Evolutionary conservation across 2,797 vertebrate genomes (phyloP), one percentile per base, ranked within the genome.

Genomic region (Nannoperca obscura): DNA sequence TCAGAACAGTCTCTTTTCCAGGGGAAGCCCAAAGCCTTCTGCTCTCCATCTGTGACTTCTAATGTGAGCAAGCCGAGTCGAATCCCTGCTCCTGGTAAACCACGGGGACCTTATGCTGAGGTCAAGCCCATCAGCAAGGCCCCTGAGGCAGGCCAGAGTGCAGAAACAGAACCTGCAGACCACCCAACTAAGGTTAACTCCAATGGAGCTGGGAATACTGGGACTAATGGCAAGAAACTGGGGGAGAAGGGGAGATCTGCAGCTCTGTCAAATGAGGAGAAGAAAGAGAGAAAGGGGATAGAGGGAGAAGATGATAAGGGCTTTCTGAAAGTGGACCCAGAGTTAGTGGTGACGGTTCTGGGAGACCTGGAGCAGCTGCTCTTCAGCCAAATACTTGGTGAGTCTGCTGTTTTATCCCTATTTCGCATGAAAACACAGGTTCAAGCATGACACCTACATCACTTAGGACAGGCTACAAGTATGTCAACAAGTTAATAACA

Each of bases 331-430:
- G 98, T 99, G 95, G 97, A 99, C 72, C 97, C 98, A 7, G 97
- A 99, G 92, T 94, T 99, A 62, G 98, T 99, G 89, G 98, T 99
- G 87, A 99, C 98, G 0, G 98, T 99, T 81, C 94, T 99, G 88
- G 98, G 98, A 0, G 98, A 99, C 91, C 92, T 99, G 91, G 98
- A 99, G 89, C 98, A 99, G 95, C 96, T 99, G 42, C 97, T 99
- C 55, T 99, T 99, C 96, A 99, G 97, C 92, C 97, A 99, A 88
- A 97, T 98, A 92, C 88, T 98, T 69, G 98, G 98, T 99, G 91
- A 98, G 97, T 97, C 44, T 66, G 11, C 10, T 52, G 3, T 63
- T 24, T 59, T 1, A 6, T 55, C 24, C 5, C 2, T 36, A 27
- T 54, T 59, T 32, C 71, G 12, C 69, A 78, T 40, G 32, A 52